Base-by-base conservation (phyloP, 1,140 invertebrate species). In the Plodia interpunctella region DNA sequence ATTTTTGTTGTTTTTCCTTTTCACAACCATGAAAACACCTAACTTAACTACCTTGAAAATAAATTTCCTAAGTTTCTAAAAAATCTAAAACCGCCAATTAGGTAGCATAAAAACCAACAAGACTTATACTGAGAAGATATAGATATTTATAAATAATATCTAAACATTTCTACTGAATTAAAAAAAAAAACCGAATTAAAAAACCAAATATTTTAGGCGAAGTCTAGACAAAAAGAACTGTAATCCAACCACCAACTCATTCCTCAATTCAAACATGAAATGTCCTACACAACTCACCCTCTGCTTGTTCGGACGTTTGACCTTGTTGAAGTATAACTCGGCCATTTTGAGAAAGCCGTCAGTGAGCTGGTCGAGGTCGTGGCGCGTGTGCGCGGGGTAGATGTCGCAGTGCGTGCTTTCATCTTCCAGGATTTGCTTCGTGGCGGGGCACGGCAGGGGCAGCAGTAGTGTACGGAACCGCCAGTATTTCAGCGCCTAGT, bases 401-500 rank as follows among this genome's bases (percentile, higher is more conserved):
- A 98, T 94, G 85, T 98, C 96, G 78, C 95, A 97, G 65, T 94
- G 93, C 32, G 92, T 86, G 2, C 92, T 91, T 13, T 93, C 94
- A 35, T 91, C 77, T 18, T 94, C 93, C 0, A 95, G 81, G 49
- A 96, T 95, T 76, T 92, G 93, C 67, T 93, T 94, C 0, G 94
- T 95, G 0, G 92, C 93, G 18, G 92, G 85, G 77, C 94, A 95
- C 65, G 93, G 92, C 5, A 94, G 80, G 2, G 98, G 97, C 49
- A 99, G 79, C 5, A 99, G 79, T 65, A 97, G 95, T 66, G 98
- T 95, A 21, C 97, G 92, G 82, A 97, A 97, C 65, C 98, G 92
- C 98, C 98, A 99, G 84, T 96, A 99, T 90, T 99, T 99, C 0
- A 98, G 90, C 10, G 93, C 92, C 94, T 96, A 62, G 21, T 3